A percentile compares a stretch with the other conserved stretches of the same genome.
phyloP scores from a whole-genome alignment of 1,140 invertebrate genomes.

The Hirudo medicinalis region DNA sequence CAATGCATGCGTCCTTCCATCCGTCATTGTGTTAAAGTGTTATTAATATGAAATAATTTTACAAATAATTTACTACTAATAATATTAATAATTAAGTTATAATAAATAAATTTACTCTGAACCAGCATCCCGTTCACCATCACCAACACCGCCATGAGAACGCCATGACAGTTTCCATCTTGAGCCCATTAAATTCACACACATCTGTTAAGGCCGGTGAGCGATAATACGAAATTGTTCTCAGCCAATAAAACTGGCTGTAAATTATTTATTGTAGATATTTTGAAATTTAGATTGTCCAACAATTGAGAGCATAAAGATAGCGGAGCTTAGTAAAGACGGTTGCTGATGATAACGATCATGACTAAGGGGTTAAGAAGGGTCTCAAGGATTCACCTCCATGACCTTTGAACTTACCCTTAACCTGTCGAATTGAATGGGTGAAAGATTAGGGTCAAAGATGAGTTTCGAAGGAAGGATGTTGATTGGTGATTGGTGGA shows the following conservation, averaged over 20 bases:
- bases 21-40: no score
- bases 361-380: not conserved
- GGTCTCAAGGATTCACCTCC: not conserved
- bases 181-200: no score
- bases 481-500: constrained; percentile 87
- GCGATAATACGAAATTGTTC: no score
- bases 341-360: not conserved
- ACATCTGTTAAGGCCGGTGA: no score
- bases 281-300: not conserved
- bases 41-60: no score
- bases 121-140: no score
- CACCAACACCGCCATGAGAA: no score
- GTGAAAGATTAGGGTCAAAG: constrained; percentile 79
- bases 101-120: no score
- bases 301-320: not conserved
- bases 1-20: no score
- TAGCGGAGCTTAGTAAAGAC: not conserved
- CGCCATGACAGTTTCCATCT: no score
- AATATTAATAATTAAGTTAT: no score
- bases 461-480: constrained; percentile 78
- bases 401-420: constrained; percentile 50
- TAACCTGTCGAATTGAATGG: constrained; percentile 77
- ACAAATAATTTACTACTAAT: no score
- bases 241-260: not conserved
- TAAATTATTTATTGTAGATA: not conserved